Conservation (phyloP, 2,797 vertebrate genomes). For the Parotocinclus haroldoi region DNA sequence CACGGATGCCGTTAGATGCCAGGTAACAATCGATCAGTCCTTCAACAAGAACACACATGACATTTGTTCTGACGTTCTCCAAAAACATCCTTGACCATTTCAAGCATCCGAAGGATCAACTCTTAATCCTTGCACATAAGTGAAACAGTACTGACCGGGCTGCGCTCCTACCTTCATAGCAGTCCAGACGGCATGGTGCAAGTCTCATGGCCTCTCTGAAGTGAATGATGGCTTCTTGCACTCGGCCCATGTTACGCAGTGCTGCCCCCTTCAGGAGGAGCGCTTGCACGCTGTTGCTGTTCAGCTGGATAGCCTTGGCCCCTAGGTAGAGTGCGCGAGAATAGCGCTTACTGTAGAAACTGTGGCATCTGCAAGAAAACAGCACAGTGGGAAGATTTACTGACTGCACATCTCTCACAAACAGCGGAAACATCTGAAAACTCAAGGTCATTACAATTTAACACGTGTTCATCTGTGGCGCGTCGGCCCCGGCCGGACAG, state of each 20-base stretch:
- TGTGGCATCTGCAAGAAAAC: conserved; percentile 81
- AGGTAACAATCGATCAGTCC: conserved; percentile 97
- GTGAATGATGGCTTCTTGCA: conserved; percentile 97
- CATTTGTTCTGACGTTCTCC: too few species aligned
- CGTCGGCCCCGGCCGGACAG: too few species aligned
- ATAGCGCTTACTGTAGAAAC: conserved; percentile 97
- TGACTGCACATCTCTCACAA: neutral
- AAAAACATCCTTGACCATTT: too few species aligned
- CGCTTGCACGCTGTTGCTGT: conserved; percentile 96
- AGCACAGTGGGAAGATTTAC: conserved; percentile 2
- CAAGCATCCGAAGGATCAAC: too few species aligned
- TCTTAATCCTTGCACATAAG: too few species aligned
- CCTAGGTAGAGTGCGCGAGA: conserved; percentile 94
- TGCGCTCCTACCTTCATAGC: conserved; percentile 82
- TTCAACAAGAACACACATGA: conserved; percentile 46
- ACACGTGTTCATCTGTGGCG: too few species aligned
- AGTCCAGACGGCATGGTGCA: conserved; percentile 92
- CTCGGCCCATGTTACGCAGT: conserved; percentile 91
- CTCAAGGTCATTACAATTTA: too few species aligned
- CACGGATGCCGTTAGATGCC: conserved; percentile 92
- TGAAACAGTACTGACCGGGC: too few species aligned
- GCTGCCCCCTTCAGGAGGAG: conserved; percentile 94
- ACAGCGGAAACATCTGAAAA: too few species aligned
- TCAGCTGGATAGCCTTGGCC: conserved; percentile 97
- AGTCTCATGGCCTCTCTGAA: conserved; percentile 95